Conservation (phyloP, 2,797 vertebrate genomes). For the Hypotaenidia philippensis region DNA sequence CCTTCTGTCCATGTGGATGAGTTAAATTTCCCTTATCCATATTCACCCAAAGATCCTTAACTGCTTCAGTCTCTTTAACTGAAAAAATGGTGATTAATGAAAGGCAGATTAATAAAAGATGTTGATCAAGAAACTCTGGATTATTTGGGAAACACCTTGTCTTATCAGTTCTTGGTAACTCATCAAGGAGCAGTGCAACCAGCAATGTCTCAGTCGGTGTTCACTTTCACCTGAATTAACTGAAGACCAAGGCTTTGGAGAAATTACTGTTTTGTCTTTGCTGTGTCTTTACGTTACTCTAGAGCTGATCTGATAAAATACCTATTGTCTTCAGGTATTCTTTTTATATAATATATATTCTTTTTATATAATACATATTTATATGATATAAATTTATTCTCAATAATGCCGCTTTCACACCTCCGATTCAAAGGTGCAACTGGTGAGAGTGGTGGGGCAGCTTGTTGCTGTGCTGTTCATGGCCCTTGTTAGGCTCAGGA, state of each 20-base stretch:
- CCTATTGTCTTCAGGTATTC: not conserved
- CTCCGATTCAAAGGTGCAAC: not conserved
- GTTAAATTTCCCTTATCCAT: not conserved
- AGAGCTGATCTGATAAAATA: not conserved
- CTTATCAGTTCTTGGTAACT: not conserved
- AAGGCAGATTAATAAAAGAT: not conserved
- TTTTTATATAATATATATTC: not conserved
- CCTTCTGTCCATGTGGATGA: not conserved
- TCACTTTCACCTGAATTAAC: not conserved
- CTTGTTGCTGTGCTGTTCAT: not conserved
- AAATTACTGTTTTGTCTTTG: not conserved
- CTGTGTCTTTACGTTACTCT: not conserved
- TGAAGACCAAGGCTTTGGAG: not conserved
- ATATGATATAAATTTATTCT: not conserved
- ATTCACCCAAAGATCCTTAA: not conserved
- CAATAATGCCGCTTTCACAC: not conserved
- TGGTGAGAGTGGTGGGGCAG: not conserved
- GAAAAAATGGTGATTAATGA: not conserved
- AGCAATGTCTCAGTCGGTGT: not conserved
- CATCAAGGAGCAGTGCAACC: not conserved
- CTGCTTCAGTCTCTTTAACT: not conserved
- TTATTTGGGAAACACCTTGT: not conserved
- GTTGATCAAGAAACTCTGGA: not conserved
- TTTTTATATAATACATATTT: no score
- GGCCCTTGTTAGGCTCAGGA: not conserved